Evolutionary conservation across 2,797 vertebrate species (phyloP).

Genomic region (Columba guinea): DNA sequence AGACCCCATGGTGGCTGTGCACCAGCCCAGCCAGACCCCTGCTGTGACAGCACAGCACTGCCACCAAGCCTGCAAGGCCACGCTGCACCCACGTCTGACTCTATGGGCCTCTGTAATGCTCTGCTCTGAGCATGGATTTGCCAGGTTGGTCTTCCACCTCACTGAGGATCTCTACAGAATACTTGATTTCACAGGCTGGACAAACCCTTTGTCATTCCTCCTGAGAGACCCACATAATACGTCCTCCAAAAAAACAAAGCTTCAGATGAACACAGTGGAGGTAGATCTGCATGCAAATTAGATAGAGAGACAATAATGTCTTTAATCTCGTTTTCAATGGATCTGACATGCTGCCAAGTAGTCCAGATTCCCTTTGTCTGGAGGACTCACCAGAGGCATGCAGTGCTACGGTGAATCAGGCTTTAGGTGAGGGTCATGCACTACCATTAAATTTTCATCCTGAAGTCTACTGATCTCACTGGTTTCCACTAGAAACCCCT

Average conservation of each 20-base stretch:
- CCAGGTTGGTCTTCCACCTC: background rate
- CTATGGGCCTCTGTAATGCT: background rate
- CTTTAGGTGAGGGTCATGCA: background rate
- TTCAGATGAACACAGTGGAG: background rate
- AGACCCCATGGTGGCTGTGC: background rate
- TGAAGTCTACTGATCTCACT: background rate
- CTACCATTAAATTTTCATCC: background rate
- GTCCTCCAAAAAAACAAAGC: background rate
- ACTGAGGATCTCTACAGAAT: background rate
- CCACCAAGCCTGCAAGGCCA: background rate
- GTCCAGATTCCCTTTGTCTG: background rate
- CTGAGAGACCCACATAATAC: background rate
- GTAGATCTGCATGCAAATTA: conserved; percentile 5
- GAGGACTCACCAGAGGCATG: background rate
- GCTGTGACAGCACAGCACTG: background rate
- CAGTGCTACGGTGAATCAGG: background rate
- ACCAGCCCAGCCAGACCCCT: background rate
- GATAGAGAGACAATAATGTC: background rate
- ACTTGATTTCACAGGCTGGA: background rate
- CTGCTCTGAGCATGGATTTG: background rate
- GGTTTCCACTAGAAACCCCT: background rate
- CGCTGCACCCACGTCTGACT: background rate
- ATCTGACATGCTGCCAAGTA: background rate
- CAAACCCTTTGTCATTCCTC: background rate
- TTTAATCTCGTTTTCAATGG: background rate